Percentiles rank a stretch among this genome's conserved stretches.
These are phyloP conservation scores for Drosophila quasianomalipes DNA, from an alignment of 2,888 invertebrate species.

Conservation along the genomic window DNA sequence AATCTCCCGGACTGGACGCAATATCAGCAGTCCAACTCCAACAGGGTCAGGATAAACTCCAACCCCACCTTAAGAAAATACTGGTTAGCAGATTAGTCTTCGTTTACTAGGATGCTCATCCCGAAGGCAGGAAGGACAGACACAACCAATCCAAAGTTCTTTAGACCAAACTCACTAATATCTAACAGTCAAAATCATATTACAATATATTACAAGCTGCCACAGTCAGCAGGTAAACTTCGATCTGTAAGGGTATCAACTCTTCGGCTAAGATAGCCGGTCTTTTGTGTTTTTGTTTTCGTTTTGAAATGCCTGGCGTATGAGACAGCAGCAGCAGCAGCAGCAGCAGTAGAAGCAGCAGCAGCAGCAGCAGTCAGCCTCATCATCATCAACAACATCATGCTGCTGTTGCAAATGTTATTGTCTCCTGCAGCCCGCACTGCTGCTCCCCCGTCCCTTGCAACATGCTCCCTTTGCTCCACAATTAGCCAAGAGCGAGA, in stretches of 20 bases:
- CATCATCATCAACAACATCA: conserved; percentile 38
- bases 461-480: not conserved
- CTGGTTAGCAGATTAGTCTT: no score
- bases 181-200: no score
- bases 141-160: no score
- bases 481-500: conserved; percentile 35
- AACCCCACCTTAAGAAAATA: no score
- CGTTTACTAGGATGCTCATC: no score
- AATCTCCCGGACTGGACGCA: no score
- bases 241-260: conserved; percentile 9
- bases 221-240: not conserved
- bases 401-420: conserved; percentile 57
- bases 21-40: no score
- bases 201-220: no score
- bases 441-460: not conserved
- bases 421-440: conserved; percentile 37
- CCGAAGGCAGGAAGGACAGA: no score
- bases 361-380: conserved; percentile 39
- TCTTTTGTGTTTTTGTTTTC: conserved; percentile 23
- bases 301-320: conserved; percentile 70
- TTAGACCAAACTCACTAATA: no score
- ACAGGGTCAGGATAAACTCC: no score
- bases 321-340: conserved; percentile 39
- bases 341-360: conserved; percentile 37
- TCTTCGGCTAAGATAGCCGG: not conserved